Evolutionary conservation across 2,797 vertebrate species (phyloP).

Genomic region (Pseudomugil tenellus): DNA sequence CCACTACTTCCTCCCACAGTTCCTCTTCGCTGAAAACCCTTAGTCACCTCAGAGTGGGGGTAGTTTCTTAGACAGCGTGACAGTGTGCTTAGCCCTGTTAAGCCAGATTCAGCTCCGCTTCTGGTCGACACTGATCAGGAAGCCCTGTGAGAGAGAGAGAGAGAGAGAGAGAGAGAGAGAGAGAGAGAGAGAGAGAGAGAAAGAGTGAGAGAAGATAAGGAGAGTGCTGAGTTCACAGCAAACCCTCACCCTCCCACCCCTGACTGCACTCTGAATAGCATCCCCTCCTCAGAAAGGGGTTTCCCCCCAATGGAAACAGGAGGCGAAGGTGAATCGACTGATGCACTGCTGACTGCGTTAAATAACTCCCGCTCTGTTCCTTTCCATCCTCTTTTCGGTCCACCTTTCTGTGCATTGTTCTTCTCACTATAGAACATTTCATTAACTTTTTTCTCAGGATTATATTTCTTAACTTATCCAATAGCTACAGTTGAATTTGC

Average conservation of each 20-base stretch:
- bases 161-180: slow-evolving; percentile 27
- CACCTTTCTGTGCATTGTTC: neutral
- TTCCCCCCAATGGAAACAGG: slow-evolving; percentile 47
- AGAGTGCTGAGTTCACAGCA: slow-evolving; percentile 59
- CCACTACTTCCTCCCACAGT: slow-evolving; percentile 15
- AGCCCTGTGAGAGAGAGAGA: slow-evolving; percentile 59
- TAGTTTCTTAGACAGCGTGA: slow-evolving; percentile 66
- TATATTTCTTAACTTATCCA: neutral
- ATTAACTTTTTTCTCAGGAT: neutral
- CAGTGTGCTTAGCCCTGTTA: slow-evolving; percentile 65
- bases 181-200: too few species aligned
- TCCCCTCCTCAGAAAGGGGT: slow-evolving; percentile 42
- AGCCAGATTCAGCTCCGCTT: slow-evolving; percentile 65
- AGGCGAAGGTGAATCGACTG: slow-evolving; percentile 54
- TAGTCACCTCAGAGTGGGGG: slow-evolving; percentile 74
- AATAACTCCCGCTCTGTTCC: neutral
- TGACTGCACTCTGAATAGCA: slow-evolving; percentile 13
- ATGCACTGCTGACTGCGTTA: slow-evolving; percentile 39
- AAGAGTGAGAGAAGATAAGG: slow-evolving; percentile 44
- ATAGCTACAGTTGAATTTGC: neutral
- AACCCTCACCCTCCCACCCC: slow-evolving; percentile 19
- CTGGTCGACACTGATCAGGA: slow-evolving; percentile 61
- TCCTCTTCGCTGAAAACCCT: slow-evolving; percentile 58
- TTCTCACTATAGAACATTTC: neutral
- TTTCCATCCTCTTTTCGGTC: neutral